Percentiles rank a stretch among this genome's conserved stretches.
These are phyloP conservation scores for Girardia tigrina DNA, from an alignment of 2,888 invertebrate species.

Conservation along the genomic window DNA sequence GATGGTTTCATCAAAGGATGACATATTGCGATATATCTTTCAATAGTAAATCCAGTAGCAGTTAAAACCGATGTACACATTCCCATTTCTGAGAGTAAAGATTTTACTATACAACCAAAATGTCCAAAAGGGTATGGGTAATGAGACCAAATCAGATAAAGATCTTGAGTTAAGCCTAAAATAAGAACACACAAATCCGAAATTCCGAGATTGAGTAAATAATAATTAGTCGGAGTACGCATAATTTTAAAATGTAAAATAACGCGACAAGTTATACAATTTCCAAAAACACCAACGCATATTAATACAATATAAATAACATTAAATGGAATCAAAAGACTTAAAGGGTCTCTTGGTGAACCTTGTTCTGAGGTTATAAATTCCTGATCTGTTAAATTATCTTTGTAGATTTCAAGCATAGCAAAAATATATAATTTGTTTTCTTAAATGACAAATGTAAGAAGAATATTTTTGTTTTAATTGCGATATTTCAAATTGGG, in stretches of 20 bases:
- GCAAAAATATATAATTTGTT: background rate
- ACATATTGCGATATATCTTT: constrained; percentile 32
- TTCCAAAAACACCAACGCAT: constrained; percentile 68
- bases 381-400: background rate
- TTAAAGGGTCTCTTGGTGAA: background rate
- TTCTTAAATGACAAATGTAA: background rate
- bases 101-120: constrained; percentile 16
- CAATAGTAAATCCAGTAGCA: constrained; percentile 27
- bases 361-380: background rate
- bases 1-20: constrained; percentile 28
- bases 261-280: constrained; percentile 69
- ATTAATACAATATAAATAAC: constrained; percentile 58
- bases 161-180: constrained; percentile 21
- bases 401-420: background rate
- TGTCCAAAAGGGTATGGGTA: constrained; percentile 26
- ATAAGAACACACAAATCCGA: constrained; percentile 58
- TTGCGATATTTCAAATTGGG: background rate
- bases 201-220: constrained; percentile 71
- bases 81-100: constrained; percentile 25
- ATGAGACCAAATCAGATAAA: background rate
- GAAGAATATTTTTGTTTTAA: background rate
- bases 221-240: constrained; percentile 80
- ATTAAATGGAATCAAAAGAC: constrained; percentile 12
- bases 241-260: constrained; percentile 66
- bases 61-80: constrained; percentile 27